Conservation (phyloP, 2,113 vertebrate genomes). For the Salvator merianae region DNA sequence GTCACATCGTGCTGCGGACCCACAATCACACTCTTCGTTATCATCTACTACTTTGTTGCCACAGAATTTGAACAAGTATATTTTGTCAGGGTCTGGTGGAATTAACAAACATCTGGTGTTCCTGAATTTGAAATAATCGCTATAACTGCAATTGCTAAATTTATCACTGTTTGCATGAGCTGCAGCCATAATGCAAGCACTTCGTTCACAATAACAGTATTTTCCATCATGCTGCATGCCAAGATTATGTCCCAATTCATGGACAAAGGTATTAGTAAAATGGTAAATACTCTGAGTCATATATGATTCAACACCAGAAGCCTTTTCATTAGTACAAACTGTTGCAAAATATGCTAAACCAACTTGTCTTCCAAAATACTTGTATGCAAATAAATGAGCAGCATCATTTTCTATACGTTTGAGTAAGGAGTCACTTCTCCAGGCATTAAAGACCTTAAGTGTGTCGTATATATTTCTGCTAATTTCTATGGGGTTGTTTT, state of each 20-base stretch:
- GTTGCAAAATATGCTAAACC: neutral
- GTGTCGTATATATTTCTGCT: neutral
- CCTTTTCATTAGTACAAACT: fast-evolving
- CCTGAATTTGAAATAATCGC: constrained; percentile 60
- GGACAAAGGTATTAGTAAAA: neutral
- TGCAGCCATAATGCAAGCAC: neutral
- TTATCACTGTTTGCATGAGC: fast-evolving
- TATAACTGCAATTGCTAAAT: constrained; percentile 44
- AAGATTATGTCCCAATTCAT: constrained; percentile 29
- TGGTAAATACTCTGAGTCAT: fast-evolving
- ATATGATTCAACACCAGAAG: neutral
- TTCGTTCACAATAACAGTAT: neutral
- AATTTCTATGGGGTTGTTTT: neutral
- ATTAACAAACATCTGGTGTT: constrained; percentile 30
- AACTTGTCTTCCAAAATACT: fast-evolving
- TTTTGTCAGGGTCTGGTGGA: neutral
- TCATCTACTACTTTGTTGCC: constrained; percentile 28
- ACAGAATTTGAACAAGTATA: neutral
- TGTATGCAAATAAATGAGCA: constrained; percentile 7
- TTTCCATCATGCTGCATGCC: neutral
- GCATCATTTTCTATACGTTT: neutral
- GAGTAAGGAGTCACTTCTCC: neutral
- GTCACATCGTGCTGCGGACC: neutral
- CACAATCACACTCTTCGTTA: constrained; percentile 37
- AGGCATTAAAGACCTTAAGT: fast-evolving